Evolutionary conservation across 2,113 vertebrate species (phyloP).

Genomic region (Panthera leo): DNA sequence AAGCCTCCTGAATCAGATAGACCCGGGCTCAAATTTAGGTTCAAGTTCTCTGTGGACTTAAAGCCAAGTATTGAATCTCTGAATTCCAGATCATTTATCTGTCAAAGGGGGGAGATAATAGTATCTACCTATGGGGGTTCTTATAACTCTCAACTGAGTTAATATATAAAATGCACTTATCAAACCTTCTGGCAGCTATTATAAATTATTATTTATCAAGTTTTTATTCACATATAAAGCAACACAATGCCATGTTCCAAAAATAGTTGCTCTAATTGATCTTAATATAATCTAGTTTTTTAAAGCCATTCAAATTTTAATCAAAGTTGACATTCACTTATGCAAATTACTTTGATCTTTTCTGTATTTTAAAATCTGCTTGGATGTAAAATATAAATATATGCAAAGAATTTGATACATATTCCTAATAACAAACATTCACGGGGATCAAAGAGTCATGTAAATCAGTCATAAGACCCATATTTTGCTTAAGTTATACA

Average conservation of each 20-base stretch:
- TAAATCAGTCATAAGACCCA: neutral
- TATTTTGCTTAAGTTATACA: neutral
- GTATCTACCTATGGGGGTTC: neutral
- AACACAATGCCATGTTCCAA: neutral
- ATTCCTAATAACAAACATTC: neutral
- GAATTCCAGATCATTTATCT: neutral
- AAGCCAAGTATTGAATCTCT: neutral
- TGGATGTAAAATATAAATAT: neutral
- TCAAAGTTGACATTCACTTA: neutral
- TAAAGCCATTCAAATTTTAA: slow-evolving; percentile 11
- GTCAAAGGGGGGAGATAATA: neutral
- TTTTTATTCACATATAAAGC: neutral
- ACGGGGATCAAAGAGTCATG: neutral
- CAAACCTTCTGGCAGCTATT: neutral
- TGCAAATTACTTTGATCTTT: neutral
- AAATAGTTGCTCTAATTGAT: neutral
- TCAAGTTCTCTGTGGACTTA: neutral
- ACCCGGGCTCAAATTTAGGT: neutral
- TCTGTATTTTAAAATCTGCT: neutral
- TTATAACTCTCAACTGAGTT: neutral
- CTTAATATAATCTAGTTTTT: neutral
- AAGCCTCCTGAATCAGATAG: neutral
- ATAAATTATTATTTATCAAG: neutral
- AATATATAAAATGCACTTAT: neutral
- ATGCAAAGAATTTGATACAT: neutral